Evolutionary conservation across 2,888 invertebrate genomes (phyloP).

Genomic region (Erebia palarica): DNA sequence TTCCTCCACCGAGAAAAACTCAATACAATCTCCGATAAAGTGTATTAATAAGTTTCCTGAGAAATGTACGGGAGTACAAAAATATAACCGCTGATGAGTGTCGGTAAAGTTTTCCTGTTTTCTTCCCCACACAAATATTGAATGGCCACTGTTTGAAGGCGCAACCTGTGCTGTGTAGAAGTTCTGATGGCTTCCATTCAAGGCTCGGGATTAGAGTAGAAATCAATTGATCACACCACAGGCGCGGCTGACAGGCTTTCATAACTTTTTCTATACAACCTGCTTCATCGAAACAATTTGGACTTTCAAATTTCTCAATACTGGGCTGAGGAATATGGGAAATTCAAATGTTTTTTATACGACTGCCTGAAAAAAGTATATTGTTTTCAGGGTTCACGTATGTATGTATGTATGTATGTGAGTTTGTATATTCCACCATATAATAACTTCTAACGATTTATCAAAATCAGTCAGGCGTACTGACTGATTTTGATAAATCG

Average conservation of each 20-base stretch:
- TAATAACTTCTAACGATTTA: no score
- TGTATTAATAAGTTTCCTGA: no score
- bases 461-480: no score
- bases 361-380: no score
- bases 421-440: no score
- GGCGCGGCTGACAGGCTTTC: conserved; percentile 9
- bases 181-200: conserved; percentile 3
- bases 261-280: conserved; percentile 17
- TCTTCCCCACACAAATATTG: not conserved
- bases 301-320: conserved; percentile 2
- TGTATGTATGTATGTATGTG: no score
- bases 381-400: no score
- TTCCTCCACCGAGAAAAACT: not conserved
- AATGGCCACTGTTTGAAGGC: not conserved
- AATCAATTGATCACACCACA: conserved; percentile 15
- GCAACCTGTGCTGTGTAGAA: not conserved
- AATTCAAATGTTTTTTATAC: no score
- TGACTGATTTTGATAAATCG: no score
- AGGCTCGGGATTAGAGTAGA: not conserved
- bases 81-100: not conserved
- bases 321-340: not conserved
- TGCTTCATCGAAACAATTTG: conserved; percentile 16
- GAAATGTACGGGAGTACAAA: not conserved
- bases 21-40: not conserved
- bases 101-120: not conserved